These are phyloP conservation scores for Apantesis nais DNA, from an alignment of 2,888 invertebrate species.

Conservation along the genomic window DNA sequence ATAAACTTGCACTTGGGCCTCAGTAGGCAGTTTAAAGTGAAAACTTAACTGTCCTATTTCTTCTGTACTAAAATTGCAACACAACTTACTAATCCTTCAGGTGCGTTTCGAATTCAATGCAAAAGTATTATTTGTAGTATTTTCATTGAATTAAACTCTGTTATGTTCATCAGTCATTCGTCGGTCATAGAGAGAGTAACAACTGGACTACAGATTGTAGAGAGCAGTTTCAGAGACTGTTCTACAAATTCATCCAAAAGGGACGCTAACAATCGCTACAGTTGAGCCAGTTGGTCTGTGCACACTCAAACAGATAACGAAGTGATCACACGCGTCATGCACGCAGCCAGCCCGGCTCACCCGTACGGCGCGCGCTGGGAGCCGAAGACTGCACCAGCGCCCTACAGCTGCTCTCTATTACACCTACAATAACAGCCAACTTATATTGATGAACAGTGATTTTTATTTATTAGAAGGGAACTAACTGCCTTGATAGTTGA, in stretches of 20 bases:
- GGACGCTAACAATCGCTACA: neutral
- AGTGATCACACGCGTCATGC: neutral
- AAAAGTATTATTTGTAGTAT: neutral
- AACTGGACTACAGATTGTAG: neutral
- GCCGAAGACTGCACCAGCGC: slow-evolving; percentile 57
- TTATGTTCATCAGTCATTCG: neutral
- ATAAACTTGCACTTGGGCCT: no score
- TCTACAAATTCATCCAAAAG: neutral
- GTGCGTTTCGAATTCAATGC: neutral
- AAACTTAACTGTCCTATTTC: neutral
- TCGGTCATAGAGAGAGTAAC: neutral
- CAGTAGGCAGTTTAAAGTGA: neutral
- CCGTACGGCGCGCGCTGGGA: slow-evolving; percentile 39
- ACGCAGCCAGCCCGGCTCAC: slow-evolving; percentile 47
- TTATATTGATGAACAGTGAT: neutral
- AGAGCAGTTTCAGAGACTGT: neutral
- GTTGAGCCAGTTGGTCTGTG: neutral
- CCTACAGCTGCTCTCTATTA: slow-evolving; percentile 74
- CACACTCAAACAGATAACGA: slow-evolving; percentile 3
- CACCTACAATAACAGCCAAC: slow-evolving; percentile 58
- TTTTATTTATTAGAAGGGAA: neutral
- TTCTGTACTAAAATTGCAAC: neutral
- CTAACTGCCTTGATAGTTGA: neutral
- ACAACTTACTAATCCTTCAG: neutral
- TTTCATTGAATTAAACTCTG: neutral